Base-by-base conservation (phyloP, 1,140 invertebrate species). In the Eupeodes corollae region DNA sequence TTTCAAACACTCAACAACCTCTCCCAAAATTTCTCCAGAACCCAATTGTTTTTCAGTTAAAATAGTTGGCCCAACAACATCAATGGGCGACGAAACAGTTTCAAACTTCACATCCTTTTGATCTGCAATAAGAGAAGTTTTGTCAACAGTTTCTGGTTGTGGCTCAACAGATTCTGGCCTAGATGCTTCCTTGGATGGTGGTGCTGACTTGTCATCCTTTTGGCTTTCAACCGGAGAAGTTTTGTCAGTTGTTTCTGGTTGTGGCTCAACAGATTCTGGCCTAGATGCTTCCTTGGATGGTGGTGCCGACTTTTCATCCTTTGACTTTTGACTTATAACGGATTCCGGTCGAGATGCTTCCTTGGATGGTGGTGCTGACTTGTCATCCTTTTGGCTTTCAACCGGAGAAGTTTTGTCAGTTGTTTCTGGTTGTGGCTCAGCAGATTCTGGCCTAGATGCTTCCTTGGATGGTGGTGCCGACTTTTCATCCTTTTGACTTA, bases 41-140 rank as follows among this genome's bases (percentile, higher is more conserved):
- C 3, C 16, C 3, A 38, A n/a, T 14, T 38, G n/a, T 10, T 38
- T 38, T 5, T 35, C 37, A 2, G 33, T 13, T 51, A 41, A 30
- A 14, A 57, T 33, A 12, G 47, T 8, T 10, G 42, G 48, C 9
- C 44, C 30, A 3, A 59, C 61, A 33, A 59, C 58, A 40, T 65
- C 62, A 13, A 65, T 54, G 9, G 62, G 62, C n/a, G 58, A 56
- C 2, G 61, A 64, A n/a, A 52, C 56, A n/a, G 62, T 64, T 11
- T 49, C 42, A 1, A 10, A 55, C 52, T 26, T 33, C 51, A 31
- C n/a, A 15, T 52, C 52, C 12, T 53, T 47, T 6, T 43, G 41
- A 19, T 61, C 58, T 10, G 52, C 58, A 5, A 53, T 54, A 16
- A 21, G 3, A 33, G 10, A 14, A 31, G 2, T 34, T 13, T 11